Base-by-base conservation (phyloP, 1,140 invertebrate genomes). In the Manduca sexta region DNA sequence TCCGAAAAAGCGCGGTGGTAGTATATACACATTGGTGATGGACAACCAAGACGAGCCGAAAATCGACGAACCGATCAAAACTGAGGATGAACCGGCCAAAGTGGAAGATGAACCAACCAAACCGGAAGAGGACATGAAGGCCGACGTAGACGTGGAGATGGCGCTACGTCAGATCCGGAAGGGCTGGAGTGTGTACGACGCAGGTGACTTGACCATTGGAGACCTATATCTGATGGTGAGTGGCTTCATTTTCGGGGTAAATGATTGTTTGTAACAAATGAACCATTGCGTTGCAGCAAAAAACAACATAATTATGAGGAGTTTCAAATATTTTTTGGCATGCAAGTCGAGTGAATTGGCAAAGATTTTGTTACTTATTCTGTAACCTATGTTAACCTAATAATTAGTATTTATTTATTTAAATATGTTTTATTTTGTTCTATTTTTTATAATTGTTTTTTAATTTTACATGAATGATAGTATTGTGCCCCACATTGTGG, bases 221-320 rank as follows among this genome's bases (percentile, higher is more conserved):
- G 94, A 98, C 85, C 74, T 97, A n/a, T 97, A 95, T 86, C 86
- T 97, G 50, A 95, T 96, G 90, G 92, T 93, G 73, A 74, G 55
- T 40, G 48, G 40, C 53, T 35, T 18, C 41, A n/a, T 52, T 52
- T 43, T 49, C 41, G 63, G 5, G 6, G 11, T 11, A 30, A 30
- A 7, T 7, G 29, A 30, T 5, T 30, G 11, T 5, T 7, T 30
- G 5, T 30, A 1, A 30, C 11, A 30, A 30, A 7, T 30, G 11
- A 30, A 30, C 6, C 29, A 30, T 11, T 7, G 11, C 11, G 29
- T 30, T 18, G 3, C 38, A 17, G 2, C 2, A 21, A 17, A 11
- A 30, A 5, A 30, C 11, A 7, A 7, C 6, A 30, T 30, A 30
- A 30, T 30, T 11, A 30, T 30, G 11, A 30, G 29, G 29, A 11